Evolutionary conservation across 2,888 invertebrate genomes (phyloP).

Genomic region (Amblyjoppa fuscipennis): DNA sequence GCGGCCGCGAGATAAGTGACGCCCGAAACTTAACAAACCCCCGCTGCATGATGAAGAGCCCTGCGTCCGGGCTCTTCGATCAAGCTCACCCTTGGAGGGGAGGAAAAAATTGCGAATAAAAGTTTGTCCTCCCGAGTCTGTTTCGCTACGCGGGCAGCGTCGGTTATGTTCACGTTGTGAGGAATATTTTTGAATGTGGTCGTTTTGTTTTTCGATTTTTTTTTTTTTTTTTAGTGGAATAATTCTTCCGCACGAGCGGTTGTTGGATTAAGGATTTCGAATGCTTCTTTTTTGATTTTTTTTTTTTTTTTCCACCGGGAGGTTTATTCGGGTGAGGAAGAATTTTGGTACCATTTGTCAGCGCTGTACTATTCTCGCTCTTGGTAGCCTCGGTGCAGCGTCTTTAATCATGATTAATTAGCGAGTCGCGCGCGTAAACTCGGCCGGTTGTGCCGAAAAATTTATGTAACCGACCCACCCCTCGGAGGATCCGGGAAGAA

Average conservation of each 20-base stretch:
- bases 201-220: not conserved
- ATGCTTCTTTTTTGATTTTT: slow-evolving; percentile 12
- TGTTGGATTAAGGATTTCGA: slow-evolving; percentile 46
- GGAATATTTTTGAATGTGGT: slow-evolving; percentile 43
- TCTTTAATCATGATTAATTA: slow-evolving; percentile 74
- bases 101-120: slow-evolving; percentile 41
- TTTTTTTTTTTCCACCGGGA: slow-evolving; percentile 27
- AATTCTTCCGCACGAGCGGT: slow-evolving; percentile 39
- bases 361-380: slow-evolving; percentile 69
- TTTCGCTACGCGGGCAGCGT: not conserved
- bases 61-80: slow-evolving; percentile 55
- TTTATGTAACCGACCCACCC: slow-evolving; percentile 66
- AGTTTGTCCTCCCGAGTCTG: slow-evolving; percentile 12
- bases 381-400: slow-evolving; percentile 54
- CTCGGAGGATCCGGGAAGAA: slow-evolving; percentile 23
- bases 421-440: slow-evolving; percentile 66
- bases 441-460: slow-evolving; percentile 69
- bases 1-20: slow-evolving; percentile 80
- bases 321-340: slow-evolving; percentile 52
- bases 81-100: slow-evolving; percentile 49
- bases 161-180: slow-evolving; percentile 3
- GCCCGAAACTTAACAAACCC: slow-evolving; percentile 81
- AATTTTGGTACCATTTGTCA: slow-evolving; percentile 68
- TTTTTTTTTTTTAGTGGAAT: slow-evolving; percentile 28
- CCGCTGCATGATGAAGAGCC: slow-evolving; percentile 64